Base-by-base conservation (phyloP, 2,113 vertebrate genomes). In the Cettia cetti region DNA sequence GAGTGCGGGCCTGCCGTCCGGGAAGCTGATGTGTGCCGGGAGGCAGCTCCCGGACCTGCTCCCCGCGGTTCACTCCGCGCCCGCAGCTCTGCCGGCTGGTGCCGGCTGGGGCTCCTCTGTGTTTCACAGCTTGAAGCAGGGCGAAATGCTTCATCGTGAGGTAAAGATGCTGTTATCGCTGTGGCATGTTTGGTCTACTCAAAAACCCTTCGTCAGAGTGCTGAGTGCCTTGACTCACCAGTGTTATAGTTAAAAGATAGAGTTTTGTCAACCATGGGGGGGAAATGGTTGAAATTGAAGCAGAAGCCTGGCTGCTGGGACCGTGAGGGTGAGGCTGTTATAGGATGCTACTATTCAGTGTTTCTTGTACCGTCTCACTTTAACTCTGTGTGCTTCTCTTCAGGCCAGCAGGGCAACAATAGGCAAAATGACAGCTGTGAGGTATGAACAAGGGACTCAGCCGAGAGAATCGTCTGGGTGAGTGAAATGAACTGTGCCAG, bases 391-490 rank as follows among this genome's bases (percentile, higher is more conserved):
- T 28, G 11, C 9, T 70, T 82, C 42, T 53, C 10, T 50, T 82
- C 45, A 70, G 50, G 37, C 13, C 39, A 21, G 24, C 57, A 23
- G 50, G 52, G 44, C 44, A 44, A 28, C 72, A 45, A 23, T 69
- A 16, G 59, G 22, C 68, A 88, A 83, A 45, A 99, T 99, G 99
- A 97, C 98, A 59, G 95, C 97, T 20, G 98, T 99, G 89, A 96
- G 94, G 86, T 98, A 98, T 69, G 97, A 95, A 28, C 98, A 98
- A 42, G 97, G 98, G 27, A 93, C 96, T 39, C 98, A 98, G 78
- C 78, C 96, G 23, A 81, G 86, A 37, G 97, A 96, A 82, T 91
- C 91, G 30, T 97, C 97, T 81, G 97, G 98, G 99, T 99, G 94
- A 98, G 98, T 87, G 60, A 76, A 53, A 35, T 5, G 9, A 61